Evolutionary conservation across 2,797 vertebrate genomes (phyloP).

Genomic region (Sphenopsis melanotis): DNA sequence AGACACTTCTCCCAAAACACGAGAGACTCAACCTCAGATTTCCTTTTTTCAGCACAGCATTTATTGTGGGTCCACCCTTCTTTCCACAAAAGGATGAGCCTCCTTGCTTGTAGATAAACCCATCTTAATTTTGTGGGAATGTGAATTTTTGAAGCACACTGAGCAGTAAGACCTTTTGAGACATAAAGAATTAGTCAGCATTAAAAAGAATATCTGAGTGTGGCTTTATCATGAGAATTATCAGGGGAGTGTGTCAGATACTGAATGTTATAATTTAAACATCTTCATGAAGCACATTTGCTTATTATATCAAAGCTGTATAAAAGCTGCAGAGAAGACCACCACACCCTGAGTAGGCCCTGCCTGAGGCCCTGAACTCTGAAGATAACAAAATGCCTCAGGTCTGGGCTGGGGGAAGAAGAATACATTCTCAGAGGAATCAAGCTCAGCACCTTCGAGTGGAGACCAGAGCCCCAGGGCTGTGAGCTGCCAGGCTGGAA

Average conservation of each 20-base stretch:
- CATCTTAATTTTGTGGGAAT: background rate
- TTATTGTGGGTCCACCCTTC: background rate
- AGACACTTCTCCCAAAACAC: background rate
- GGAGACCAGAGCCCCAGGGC: background rate
- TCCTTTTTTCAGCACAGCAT: background rate
- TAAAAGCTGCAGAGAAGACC: background rate
- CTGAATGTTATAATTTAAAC: background rate
- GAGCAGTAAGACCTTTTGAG: background rate
- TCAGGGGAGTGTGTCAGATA: background rate
- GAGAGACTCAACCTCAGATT: background rate
- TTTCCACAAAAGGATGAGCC: background rate
- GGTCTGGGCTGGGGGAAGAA: background rate
- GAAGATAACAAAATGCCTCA: background rate
- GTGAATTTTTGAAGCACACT: background rate
- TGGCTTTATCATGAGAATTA: background rate
- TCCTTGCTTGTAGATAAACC: background rate
- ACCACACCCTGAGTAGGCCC: background rate
- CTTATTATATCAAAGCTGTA: background rate
- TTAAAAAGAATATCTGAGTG: accelerated
- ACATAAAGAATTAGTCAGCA: background rate
- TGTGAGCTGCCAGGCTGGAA: background rate
- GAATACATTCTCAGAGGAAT: background rate
- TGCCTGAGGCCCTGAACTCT: background rate
- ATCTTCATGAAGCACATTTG: background rate
- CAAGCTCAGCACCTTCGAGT: background rate